Conservation (phyloP, 2,888 invertebrate species). For the Aquatica leii region DNA sequence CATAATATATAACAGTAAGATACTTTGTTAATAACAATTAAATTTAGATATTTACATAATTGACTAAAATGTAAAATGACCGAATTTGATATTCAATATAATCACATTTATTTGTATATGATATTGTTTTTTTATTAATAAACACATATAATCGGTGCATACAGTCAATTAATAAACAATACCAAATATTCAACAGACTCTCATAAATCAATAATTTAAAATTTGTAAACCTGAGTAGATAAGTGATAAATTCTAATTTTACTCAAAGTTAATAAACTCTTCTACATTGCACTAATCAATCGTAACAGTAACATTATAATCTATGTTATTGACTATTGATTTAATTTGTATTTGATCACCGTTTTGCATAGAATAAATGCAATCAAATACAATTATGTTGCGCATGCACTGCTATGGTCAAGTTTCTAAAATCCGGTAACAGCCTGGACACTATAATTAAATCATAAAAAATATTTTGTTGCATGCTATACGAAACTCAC, state of each 20-base stretch:
- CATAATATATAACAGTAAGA: conserved; percentile 26
- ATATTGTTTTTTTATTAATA: neutral
- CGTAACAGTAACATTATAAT: conserved; percentile 30
- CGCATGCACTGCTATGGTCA: no score
- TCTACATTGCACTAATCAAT: conserved; percentile 13
- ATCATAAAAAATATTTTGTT: no score
- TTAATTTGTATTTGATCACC: conserved; percentile 12
- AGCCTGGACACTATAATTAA: no score
- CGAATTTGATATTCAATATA: neutral
- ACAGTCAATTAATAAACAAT: neutral
- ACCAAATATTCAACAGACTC: no score
- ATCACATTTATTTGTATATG: neutral
- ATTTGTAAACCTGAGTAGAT: neutral
- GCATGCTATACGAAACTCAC: no score
- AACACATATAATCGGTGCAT: neutral
- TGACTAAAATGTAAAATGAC: neutral
- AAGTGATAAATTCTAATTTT: no score
- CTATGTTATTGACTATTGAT: conserved; percentile 29
- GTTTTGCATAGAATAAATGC: neutral
- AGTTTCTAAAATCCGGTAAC: no score
- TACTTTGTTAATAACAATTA: conserved; percentile 5
- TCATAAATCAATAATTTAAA: neutral
- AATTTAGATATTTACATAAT: conserved; percentile 1
- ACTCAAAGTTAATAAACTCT: neutral
- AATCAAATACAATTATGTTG: neutral